Percentiles rank a stretch among this genome's conserved stretches.
These are phyloP conservation scores for Chaetodon trifascialis DNA, from an alignment of 2,113 vertebrate genomes.

Conservation along the genomic window DNA sequence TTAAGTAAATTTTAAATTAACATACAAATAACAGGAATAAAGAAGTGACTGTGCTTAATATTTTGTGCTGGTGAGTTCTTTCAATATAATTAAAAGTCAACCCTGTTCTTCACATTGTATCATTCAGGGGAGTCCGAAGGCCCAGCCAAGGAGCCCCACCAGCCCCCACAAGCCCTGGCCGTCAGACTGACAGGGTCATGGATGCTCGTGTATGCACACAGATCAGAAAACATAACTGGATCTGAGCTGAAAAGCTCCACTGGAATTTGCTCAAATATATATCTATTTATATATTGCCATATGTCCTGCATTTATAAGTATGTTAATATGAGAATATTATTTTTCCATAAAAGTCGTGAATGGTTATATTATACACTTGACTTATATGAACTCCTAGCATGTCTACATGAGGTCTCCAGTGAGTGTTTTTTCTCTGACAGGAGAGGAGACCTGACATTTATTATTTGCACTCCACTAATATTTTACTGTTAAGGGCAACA, in stretches of 20 bases:
- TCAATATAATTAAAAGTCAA: not conserved
- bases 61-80: not conserved
- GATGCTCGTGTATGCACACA: not conserved
- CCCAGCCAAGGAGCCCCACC: conserved; percentile 70
- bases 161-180: conserved; percentile 76
- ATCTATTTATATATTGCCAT: conserved; percentile 78
- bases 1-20: not conserved
- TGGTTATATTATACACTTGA: conserved; percentile 59
- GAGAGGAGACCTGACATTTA: conserved; percentile 48
- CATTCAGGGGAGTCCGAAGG: conserved; percentile 79
- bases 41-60: not conserved
- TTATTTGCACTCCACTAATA: conserved; percentile 73
- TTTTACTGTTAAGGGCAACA: conserved; percentile 48
- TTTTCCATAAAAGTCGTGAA: conserved; percentile 72
- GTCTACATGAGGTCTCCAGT: conserved; percentile 21
- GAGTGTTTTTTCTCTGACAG: conserved; percentile 35
- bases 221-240: conserved; percentile 70
- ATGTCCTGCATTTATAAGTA: conserved; percentile 73
- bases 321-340: conserved; percentile 76
- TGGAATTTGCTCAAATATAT: conserved; percentile 78
- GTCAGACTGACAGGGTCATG: conserved; percentile 63
- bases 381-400: conserved; percentile 56
- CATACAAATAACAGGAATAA: not conserved
- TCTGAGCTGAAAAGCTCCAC: conserved; percentile 74
- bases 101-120: not conserved